phyloP scores from a whole-genome alignment of 2,113 vertebrate species.

The Lophochroa leadbeateri region DNA sequence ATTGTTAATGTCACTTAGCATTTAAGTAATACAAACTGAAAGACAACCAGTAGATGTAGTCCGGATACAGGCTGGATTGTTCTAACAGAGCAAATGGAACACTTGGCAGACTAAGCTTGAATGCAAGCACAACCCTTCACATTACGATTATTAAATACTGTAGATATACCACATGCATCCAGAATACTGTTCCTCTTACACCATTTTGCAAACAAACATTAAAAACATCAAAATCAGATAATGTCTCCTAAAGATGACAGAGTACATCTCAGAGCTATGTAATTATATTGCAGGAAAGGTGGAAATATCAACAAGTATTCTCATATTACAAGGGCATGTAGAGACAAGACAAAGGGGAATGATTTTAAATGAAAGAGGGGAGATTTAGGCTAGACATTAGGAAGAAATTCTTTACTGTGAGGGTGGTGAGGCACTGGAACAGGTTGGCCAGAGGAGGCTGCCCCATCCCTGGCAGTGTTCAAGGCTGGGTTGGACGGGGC shows the following conservation, averaged over 20 bases:
- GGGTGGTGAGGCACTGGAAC: background rate
- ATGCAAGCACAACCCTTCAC: background rate
- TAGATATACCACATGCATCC: background rate
- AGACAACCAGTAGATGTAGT: background rate
- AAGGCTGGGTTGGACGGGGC: background rate
- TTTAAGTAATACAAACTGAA: background rate
- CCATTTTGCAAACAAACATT: background rate
- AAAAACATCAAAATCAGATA: background rate
- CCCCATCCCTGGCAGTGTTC: background rate
- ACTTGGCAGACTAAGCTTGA: background rate
- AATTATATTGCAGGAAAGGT: background rate
- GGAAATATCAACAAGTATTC: background rate
- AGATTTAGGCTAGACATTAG: background rate
- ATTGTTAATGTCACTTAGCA: background rate
- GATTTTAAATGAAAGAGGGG: background rate
- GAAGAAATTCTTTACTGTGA: background rate
- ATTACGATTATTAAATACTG: background rate
- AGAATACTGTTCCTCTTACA: background rate
- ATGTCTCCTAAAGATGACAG: background rate
- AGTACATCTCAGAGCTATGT: background rate
- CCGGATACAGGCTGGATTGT: background rate
- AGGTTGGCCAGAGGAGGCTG: background rate
- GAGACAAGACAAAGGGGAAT: background rate
- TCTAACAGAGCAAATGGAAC: background rate
- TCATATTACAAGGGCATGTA: accelerated